Conservation (phyloP, 92 coral and sea anemone genomes). For the Siderastrea radians region DNA sequence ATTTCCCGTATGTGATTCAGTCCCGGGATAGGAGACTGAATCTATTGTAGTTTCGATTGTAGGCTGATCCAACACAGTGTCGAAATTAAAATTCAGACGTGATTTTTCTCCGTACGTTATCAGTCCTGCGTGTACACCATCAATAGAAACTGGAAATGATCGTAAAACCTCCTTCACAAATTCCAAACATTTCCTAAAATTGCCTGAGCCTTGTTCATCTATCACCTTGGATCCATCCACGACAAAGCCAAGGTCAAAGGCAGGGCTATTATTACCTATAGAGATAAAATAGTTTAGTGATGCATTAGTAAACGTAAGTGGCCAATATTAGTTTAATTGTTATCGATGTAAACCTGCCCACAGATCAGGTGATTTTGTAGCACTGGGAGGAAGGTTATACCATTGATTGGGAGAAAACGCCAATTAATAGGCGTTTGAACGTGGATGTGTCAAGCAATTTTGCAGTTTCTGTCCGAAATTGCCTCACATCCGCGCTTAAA, state of each 20-base stretch:
- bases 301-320: too few species aligned
- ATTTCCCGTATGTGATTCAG: slow-evolving; percentile 77
- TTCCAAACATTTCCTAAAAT: slow-evolving; percentile 83
- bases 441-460: too few species aligned
- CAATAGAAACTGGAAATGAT: slow-evolving; percentile 75
- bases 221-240: slow-evolving; percentile 88
- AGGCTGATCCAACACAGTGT: slow-evolving; percentile 58
- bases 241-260: slow-evolving; percentile 87
- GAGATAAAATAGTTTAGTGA: not conserved
- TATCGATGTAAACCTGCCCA: too few species aligned
- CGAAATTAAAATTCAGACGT: slow-evolving; percentile 65
- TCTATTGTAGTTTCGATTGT: slow-evolving; percentile 72
- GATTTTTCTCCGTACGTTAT: slow-evolving; percentile 77
- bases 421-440: too few species aligned
- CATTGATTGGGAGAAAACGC: too few species aligned
- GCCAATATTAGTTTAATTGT: too few species aligned
- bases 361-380: too few species aligned
- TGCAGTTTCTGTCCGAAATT: too few species aligned
- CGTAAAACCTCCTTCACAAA: slow-evolving; percentile 82
- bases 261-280: slow-evolving; percentile 27
- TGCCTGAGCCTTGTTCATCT: slow-evolving; percentile 84
- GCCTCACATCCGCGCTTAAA: too few species aligned
- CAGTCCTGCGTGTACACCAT: slow-evolving; percentile 83
- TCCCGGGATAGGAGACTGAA: slow-evolving; percentile 80
- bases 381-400: too few species aligned